Percentiles rank a stretch among this genome's conserved stretches.
Evolutionary conservation across 1,140 invertebrate species (phyloP).

Genomic region (Alviniconcha marisindica): DNA sequence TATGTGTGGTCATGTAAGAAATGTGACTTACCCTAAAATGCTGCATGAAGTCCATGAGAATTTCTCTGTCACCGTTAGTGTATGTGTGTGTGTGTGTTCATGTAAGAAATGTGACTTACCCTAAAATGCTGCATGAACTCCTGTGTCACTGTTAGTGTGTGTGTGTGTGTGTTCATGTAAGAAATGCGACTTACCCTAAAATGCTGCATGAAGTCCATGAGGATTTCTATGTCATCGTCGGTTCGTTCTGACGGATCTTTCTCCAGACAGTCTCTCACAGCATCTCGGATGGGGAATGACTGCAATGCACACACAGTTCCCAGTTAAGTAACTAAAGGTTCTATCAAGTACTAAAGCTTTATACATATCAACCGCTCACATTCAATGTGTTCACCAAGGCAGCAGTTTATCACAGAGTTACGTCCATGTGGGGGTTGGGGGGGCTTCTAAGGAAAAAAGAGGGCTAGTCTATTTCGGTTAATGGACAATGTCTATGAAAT

Average conservation of each 20-base stretch:
- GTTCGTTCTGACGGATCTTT: constrained; percentile 96
- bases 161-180: background rate
- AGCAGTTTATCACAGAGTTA: too few relatives aligned
- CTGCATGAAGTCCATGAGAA: constrained; percentile 97
- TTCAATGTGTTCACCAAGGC: too few relatives aligned
- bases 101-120: constrained; percentile 52
- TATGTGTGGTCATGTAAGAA: too few relatives aligned
- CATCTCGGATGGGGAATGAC: constrained; percentile 93
- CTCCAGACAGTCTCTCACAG: constrained; percentile 96
- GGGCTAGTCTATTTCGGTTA: too few relatives aligned
- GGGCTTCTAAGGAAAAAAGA: too few relatives aligned
- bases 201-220: constrained; percentile 98
- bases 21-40: constrained; percentile 81
- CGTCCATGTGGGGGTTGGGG: too few relatives aligned
- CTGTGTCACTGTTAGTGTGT: too few relatives aligned
- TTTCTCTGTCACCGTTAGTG: constrained; percentile 94
- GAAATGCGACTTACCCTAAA: constrained; percentile 77
- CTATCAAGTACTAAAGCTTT: too few relatives aligned
- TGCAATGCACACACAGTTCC: constrained; percentile 72
- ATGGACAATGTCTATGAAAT: too few relatives aligned
- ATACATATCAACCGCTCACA: too few relatives aligned
- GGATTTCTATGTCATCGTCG: constrained; percentile 95
- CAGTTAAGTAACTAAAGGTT: too few relatives aligned
- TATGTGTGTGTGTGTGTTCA: background rate
- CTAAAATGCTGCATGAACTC: constrained; percentile 84